phyloP scores from a whole-genome alignment of 1,140 invertebrate genomes.

The Hetaerina americana region DNA sequence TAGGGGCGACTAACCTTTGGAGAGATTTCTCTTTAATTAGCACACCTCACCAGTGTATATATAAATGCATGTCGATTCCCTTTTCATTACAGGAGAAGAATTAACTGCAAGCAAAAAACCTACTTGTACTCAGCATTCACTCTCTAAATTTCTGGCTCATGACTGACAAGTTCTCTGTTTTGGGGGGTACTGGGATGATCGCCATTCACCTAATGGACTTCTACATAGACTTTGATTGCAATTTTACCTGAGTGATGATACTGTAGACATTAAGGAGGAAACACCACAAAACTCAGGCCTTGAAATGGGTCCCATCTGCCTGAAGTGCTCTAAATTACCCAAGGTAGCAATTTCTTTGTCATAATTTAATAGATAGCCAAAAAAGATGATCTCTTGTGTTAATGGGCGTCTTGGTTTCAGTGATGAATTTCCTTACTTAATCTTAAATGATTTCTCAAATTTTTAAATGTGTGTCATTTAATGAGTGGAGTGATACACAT shows the following conservation, averaged over 20 bases:
- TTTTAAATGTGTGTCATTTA: no score
- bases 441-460: no score
- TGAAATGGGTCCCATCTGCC: slow-evolving; percentile 53
- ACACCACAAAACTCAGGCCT: slow-evolving; percentile 43
- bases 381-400: slow-evolving; percentile 13
- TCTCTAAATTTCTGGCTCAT: slow-evolving; percentile 46
- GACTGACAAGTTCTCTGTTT: slow-evolving; percentile 70
- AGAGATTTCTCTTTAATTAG: no score
- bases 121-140: not conserved
- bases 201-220: slow-evolving; percentile 51
- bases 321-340: slow-evolving; percentile 62
- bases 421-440: no score
- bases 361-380: slow-evolving; percentile 8
- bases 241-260: slow-evolving; percentile 80
- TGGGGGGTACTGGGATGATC: slow-evolving; percentile 82
- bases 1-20: no score
- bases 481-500: no score
- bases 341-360: slow-evolving; percentile 37
- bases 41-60: no score
- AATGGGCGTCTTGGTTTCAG: slow-evolving; percentile 9
- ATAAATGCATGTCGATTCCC: no score
- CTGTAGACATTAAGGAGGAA: slow-evolving; percentile 66
- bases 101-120: not conserved
- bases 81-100: not conserved
- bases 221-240: slow-evolving; percentile 58